These are phyloP conservation scores for Xestia rhomboidea DNA, from an alignment of 2,888 invertebrate species.

Conservation along the genomic window DNA sequence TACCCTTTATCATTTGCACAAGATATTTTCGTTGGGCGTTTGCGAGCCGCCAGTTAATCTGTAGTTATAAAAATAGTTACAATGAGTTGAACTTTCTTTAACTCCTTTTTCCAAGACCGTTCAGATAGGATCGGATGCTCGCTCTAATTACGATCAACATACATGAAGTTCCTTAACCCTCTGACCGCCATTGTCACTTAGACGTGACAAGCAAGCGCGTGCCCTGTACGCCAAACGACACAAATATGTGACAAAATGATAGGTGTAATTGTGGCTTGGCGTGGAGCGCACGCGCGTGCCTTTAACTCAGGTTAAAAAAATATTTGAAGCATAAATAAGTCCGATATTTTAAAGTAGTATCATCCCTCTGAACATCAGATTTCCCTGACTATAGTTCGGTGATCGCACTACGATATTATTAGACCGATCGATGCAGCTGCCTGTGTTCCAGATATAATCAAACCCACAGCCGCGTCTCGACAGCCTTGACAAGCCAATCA, in stretches of 20 bases:
- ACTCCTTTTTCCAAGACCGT: neutral
- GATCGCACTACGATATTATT: slow-evolving; percentile 40
- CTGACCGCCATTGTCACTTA: too few species aligned
- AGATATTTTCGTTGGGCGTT: neutral
- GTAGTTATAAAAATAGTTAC: neutral
- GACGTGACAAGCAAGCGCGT: too few species aligned
- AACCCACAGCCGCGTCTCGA: slow-evolving; percentile 20
- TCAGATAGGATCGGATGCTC: neutral
- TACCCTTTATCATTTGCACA: neutral
- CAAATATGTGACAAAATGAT: too few species aligned
- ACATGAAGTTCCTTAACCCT: neutral
- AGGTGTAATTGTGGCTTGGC: too few species aligned
- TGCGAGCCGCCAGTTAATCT: neutral
- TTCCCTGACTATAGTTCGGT: slow-evolving; percentile 3
- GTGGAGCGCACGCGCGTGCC: too few species aligned
- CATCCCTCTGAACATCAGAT: neutral
- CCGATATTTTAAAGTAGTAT: neutral
- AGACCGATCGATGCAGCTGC: slow-evolving; percentile 41
- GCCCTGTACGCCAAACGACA: too few species aligned
- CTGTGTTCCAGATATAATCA: slow-evolving; percentile 38
- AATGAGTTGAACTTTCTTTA: neutral
- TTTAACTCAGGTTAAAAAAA: too few species aligned
- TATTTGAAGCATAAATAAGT: neutral
- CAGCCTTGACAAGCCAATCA: slow-evolving; percentile 42
- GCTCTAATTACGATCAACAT: neutral